Conservation (phyloP, 1,140 invertebrate species). For the Drosophila orosa region DNA sequence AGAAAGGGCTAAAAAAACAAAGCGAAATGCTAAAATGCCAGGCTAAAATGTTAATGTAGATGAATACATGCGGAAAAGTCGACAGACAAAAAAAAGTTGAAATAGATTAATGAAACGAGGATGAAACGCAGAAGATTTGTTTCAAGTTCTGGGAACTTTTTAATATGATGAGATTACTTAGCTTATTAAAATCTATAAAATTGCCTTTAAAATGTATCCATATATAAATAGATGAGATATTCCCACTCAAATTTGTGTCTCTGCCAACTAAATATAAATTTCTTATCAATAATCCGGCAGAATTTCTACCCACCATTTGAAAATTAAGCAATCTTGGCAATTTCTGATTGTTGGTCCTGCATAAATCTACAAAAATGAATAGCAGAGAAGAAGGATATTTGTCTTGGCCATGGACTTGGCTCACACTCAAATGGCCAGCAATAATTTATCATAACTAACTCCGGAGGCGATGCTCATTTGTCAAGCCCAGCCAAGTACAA, state of each 20-base stretch:
- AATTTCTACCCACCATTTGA: background rate
- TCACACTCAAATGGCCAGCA: constrained; percentile 47
- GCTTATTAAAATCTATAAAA: background rate
- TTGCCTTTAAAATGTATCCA: background rate
- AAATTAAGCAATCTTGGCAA: constrained; percentile 30
- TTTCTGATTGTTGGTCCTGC: constrained; percentile 38
- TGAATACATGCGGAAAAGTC: constrained; percentile 29
- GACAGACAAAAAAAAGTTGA: constrained; percentile 20
- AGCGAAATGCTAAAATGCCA: constrained; percentile 45
- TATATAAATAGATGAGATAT: no score
- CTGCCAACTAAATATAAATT: constrained; percentile 19
- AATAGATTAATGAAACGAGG: constrained; percentile 39
- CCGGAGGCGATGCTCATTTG: constrained; percentile 62
- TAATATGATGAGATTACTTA: background rate
- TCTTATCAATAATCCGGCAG: constrained; percentile 21
- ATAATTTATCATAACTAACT: constrained; percentile 64
- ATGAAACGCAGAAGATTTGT: constrained; percentile 30
- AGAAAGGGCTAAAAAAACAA: constrained; percentile 31
- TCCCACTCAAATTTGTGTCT: background rate
- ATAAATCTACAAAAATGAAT: constrained; percentile 38
- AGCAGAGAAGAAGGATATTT: constrained; percentile 28
- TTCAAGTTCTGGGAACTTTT: background rate
- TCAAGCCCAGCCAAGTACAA: constrained; percentile 53
- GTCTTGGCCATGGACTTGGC: constrained; percentile 47
- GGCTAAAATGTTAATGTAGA: constrained; percentile 54